Conservation (phyloP, 2,113 vertebrate genomes). For the Glaucidium brasilianum region DNA sequence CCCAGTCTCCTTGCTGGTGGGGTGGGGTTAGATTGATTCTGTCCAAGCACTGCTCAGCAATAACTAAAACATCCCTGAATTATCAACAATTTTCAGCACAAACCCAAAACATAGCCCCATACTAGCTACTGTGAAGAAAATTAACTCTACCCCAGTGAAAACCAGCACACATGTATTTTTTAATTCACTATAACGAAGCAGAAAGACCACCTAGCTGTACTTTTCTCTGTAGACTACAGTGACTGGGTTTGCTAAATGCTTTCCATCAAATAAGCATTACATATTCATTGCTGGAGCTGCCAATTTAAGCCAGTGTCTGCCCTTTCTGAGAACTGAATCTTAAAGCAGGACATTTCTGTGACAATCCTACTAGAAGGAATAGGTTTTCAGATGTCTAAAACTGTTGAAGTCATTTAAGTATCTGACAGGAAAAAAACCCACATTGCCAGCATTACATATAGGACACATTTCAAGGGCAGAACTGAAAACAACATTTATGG, state of each 20-base stretch:
- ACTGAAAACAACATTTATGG: not conserved
- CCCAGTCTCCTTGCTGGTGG: not conserved
- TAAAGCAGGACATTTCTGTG: not conserved
- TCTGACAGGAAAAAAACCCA: not conserved
- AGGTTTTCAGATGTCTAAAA: not conserved
- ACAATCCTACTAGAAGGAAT: not conserved
- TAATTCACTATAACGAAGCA: not conserved
- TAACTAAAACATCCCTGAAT: not conserved
- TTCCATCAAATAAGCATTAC: not conserved
- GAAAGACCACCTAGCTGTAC: not conserved
- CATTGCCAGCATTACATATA: not conserved
- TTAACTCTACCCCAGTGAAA: not conserved
- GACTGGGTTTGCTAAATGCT: not conserved
- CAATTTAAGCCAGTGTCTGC: not conserved
- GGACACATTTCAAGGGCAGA: slow-evolving; percentile 10
- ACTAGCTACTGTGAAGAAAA: not conserved
- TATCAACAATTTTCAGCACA: not conserved
- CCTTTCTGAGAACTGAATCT: not conserved
- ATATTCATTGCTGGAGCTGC: not conserved
- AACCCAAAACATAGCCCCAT: not conserved
- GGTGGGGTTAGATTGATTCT: not conserved
- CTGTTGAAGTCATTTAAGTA: not conserved
- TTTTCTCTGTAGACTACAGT: not conserved
- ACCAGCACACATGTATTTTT: not conserved
- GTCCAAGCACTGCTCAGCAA: not conserved